A percentile compares a stretch with the other conserved stretches of the same genome.
Evolutionary conservation across 1,140 invertebrate species (phyloP).

Genomic region (Stegodyphus mimosarum): DNA sequence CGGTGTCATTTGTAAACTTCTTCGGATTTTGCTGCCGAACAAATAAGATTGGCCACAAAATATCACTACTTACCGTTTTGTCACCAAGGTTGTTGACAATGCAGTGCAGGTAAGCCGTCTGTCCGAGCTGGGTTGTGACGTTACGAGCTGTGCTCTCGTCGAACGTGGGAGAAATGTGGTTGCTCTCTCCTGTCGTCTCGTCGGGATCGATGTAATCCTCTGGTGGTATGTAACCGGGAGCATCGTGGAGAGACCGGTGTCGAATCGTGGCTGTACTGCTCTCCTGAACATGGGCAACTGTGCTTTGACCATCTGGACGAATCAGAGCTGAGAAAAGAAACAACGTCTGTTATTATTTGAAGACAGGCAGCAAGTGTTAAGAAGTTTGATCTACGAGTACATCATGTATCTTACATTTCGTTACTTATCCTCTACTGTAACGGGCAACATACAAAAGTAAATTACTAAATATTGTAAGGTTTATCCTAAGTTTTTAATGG

Average conservation of each 20-base stretch:
- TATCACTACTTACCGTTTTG: slow-evolving; percentile 89
- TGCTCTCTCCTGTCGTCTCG: slow-evolving; percentile 11
- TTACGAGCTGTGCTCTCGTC: slow-evolving; percentile 72
- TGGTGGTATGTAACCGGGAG: slow-evolving; percentile 26
- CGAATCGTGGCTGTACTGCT: slow-evolving; percentile 22
- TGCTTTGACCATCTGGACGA: slow-evolving; percentile 20
- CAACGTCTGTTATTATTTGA: no score
- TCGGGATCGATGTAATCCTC: slow-evolving; percentile 45
- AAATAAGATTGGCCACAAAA: slow-evolving; percentile 61
- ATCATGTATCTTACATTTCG: no score
- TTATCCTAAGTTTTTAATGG: no score
- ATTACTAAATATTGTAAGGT: no score
- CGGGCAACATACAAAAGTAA: no score
- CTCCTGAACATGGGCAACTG: background rate
- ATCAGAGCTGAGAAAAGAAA: background rate
- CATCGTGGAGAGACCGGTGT: slow-evolving; percentile 25
- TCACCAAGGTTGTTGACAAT: slow-evolving; percentile 84
- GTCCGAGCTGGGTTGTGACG: slow-evolving; percentile 83
- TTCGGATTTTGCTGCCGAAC: no score
- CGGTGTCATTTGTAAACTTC: no score
- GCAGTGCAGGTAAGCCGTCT: slow-evolving; percentile 83
- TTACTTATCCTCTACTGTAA: no score
- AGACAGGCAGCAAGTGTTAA: no score
- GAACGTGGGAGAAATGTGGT: slow-evolving; percentile 34
- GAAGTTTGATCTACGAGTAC: no score